Conservation (phyloP, 2,113 vertebrate genomes). For the Meriones unguiculatus region DNA sequence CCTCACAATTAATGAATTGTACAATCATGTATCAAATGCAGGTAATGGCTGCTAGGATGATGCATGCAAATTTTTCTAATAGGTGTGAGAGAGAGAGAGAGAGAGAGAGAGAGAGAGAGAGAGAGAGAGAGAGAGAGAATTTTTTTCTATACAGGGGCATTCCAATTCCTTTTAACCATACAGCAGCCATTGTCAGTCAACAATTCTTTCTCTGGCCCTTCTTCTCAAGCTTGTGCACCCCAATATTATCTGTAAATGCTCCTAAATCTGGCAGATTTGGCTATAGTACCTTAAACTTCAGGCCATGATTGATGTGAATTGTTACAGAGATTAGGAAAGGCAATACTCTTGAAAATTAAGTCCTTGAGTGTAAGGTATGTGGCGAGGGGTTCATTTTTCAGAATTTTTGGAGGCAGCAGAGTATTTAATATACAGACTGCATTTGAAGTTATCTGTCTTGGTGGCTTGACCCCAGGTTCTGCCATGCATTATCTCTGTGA, state of each 20-base stretch:
- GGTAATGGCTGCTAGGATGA: neutral
- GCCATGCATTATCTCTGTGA: neutral
- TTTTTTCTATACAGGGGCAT: neutral
- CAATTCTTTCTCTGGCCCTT: neutral
- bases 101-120: no score
- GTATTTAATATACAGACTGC: neutral
- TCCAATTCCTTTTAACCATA: neutral
- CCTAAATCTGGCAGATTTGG: neutral
- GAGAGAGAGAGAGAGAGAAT: no score
- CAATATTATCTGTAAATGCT: neutral
- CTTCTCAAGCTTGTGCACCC: neutral
- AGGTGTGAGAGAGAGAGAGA: no score
- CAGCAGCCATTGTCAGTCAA: neutral
- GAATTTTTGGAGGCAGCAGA: neutral
- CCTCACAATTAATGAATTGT: neutral
- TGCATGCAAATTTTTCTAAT: neutral
- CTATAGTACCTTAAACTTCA: neutral
- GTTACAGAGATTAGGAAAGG: neutral
- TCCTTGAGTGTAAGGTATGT: neutral
- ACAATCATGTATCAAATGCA: neutral
- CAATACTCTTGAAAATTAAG: neutral
- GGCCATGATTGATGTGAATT: neutral
- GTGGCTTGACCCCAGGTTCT: neutral
- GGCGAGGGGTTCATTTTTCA: neutral
- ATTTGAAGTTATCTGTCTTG: neutral